phyloP scores from a whole-genome alignment of 2,113 vertebrate genomes.

The Cyanoliseus patagonus region DNA sequence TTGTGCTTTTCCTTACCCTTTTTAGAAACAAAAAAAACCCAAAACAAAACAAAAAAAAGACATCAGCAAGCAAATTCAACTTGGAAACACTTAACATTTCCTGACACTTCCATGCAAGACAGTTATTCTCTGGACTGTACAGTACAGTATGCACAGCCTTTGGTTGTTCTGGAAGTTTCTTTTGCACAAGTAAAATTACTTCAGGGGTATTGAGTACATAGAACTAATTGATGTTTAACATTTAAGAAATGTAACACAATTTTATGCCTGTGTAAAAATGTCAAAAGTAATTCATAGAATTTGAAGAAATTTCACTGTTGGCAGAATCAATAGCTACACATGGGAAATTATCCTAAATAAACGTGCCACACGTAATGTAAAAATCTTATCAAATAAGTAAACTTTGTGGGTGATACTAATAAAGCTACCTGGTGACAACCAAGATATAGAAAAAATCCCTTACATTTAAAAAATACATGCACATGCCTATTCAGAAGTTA shows the following conservation, averaged over 20 bases:
- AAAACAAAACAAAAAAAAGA: no score
- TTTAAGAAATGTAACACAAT: slow-evolving; percentile 18
- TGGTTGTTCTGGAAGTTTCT: neutral
- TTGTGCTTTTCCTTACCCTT: neutral
- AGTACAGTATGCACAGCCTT: neutral
- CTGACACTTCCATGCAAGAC: neutral
- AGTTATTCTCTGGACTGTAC: slow-evolving; percentile 8
- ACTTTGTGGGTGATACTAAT: neutral
- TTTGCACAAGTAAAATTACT: slow-evolving; percentile 45
- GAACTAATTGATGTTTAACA: slow-evolving; percentile 58
- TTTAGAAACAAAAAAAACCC: neutral
- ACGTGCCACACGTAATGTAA: neutral
- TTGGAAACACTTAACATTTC: slow-evolving; percentile 36
- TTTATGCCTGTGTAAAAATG: slow-evolving; percentile 25
- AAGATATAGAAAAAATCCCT: neutral
- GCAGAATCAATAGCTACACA: slow-evolving; percentile 22
- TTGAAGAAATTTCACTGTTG: slow-evolving; percentile 18
- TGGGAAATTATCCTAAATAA: slow-evolving; percentile 43
- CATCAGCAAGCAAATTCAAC: neutral
- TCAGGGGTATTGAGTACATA: neutral
- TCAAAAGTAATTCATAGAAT: slow-evolving; percentile 38
- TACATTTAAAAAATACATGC: neutral
- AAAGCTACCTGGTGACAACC: neutral
- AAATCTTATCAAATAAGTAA: neutral
- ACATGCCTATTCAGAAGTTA: neutral